These are phyloP conservation scores for Mactra quadrangularis DNA, from an alignment of 1,140 invertebrate species.

Conservation along the genomic window DNA sequence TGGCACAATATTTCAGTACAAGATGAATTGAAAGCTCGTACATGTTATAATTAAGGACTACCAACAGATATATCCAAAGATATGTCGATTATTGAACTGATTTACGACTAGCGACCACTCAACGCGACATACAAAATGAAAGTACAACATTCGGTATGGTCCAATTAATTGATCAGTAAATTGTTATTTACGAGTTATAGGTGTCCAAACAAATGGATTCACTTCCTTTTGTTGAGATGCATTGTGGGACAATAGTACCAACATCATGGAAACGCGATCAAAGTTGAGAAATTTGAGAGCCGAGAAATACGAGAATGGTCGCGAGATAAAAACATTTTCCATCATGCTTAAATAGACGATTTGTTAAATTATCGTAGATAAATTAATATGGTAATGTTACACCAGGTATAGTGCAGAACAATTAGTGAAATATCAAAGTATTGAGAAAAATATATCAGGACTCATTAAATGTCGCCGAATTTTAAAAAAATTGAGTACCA, in stretches of 20 bases:
- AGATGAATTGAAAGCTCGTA: constrained; percentile 6
- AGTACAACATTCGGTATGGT: constrained; percentile 11
- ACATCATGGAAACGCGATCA: constrained; percentile 6
- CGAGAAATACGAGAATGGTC: too few species aligned
- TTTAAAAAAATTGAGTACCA: too few species aligned
- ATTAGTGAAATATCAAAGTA: not conserved
- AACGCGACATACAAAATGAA: constrained; percentile 14
- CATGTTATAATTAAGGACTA: not conserved
- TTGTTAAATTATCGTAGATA: too few species aligned
- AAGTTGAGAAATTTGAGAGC: constrained; percentile 17
- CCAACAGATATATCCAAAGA: not conserved
- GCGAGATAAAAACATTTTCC: too few species aligned
- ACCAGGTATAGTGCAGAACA: not conserved
- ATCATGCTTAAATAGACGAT: too few species aligned
- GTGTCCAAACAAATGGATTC: constrained; percentile 40
- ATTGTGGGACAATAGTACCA: constrained; percentile 1
- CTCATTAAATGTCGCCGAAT: too few species aligned
- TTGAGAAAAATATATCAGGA: too few species aligned
- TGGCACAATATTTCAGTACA: too few species aligned
- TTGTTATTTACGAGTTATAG: constrained; percentile 40
- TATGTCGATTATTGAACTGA: not conserved
- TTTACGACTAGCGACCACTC: not conserved
- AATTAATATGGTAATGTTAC: not conserved
- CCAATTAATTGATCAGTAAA: constrained; percentile 31
- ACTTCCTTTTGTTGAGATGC: constrained; percentile 40